These are phyloP conservation scores for Chaetops frenatus DNA, from an alignment of 2,113 vertebrate genomes.

Conservation along the genomic window DNA sequence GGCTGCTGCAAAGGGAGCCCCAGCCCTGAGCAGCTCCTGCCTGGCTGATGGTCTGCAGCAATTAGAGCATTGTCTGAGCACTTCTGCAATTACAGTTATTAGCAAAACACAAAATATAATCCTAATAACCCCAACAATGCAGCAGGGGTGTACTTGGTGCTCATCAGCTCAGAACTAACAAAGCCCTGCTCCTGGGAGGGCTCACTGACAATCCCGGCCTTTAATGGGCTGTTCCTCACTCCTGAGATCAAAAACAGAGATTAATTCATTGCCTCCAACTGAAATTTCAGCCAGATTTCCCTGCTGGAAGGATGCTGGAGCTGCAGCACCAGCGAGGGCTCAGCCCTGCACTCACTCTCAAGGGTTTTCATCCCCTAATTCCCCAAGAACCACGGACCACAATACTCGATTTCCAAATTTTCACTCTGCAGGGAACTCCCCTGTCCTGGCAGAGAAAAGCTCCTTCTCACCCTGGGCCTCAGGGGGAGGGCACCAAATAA, in stretches of 20 bases:
- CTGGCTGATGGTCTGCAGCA: not conserved
- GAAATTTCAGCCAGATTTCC: not conserved
- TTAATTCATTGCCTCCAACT: not conserved
- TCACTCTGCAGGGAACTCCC: not conserved
- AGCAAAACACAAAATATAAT: not conserved
- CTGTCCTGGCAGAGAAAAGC: not conserved
- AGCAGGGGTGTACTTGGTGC: not conserved
- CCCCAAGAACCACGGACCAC: not conserved
- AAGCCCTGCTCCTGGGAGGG: not conserved
- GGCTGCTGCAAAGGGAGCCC: not conserved
- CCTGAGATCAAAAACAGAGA: not conserved
- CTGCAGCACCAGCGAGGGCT: not conserved
- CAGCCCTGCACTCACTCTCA: not conserved
- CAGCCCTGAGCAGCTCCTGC: not conserved
- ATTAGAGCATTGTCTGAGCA: not conserved
- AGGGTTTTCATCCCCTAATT: too few relatives aligned
- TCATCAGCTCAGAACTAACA: not conserved
- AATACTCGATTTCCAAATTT: accelerated
- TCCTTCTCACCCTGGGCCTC: not conserved
- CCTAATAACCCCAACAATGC: not conserved
- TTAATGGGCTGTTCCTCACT: not conserved
- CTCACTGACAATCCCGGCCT: not conserved
- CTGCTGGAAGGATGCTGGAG: not conserved
- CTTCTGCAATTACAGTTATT: not conserved
- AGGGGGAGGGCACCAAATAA: accelerated